Conservation (phyloP, 2,113 vertebrate genomes). For the Acanthisitta chloris region DNA sequence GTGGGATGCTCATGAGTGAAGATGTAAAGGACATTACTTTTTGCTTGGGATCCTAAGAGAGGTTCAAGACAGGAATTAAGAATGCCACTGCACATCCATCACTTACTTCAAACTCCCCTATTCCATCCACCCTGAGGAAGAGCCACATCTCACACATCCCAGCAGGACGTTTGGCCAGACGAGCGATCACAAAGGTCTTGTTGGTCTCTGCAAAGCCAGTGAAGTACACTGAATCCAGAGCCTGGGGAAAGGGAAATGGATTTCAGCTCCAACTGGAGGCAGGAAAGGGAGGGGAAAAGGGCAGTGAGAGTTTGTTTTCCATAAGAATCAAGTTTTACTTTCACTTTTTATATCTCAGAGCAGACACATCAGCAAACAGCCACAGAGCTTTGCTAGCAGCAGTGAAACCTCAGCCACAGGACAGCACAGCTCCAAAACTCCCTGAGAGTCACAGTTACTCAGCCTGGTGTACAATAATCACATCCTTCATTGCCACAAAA, state of each 20-base stretch:
- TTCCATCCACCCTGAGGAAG: conserved; percentile 52
- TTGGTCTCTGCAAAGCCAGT: conserved; percentile 39
- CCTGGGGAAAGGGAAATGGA: not conserved
- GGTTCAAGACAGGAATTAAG: not conserved
- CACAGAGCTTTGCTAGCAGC: not conserved
- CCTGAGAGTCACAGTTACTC: not conserved
- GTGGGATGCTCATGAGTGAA: not conserved
- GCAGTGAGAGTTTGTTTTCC: not conserved
- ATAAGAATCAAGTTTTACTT: not conserved
- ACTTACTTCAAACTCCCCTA: conserved; percentile 59
- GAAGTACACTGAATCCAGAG: conserved; percentile 51
- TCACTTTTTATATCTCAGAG: not conserved
- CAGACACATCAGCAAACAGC: not conserved
- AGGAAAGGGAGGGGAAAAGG: not conserved
- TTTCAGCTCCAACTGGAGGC: not conserved
- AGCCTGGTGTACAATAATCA: not conserved
- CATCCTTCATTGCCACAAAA: not conserved
- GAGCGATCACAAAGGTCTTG: conserved; percentile 40
- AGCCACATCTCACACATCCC: conserved; percentile 65
- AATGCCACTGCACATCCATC: not conserved
- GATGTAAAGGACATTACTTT: not conserved
- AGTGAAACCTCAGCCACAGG: not conserved
- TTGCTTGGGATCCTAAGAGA: not conserved
- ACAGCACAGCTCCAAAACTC: not conserved
- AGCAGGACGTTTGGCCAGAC: not conserved